A percentile compares a stretch with the other conserved stretches of the same genome.
Evolutionary conservation across 1,140 invertebrate species (phyloP).

Genomic region (Drosophila nigrodunni): DNA sequence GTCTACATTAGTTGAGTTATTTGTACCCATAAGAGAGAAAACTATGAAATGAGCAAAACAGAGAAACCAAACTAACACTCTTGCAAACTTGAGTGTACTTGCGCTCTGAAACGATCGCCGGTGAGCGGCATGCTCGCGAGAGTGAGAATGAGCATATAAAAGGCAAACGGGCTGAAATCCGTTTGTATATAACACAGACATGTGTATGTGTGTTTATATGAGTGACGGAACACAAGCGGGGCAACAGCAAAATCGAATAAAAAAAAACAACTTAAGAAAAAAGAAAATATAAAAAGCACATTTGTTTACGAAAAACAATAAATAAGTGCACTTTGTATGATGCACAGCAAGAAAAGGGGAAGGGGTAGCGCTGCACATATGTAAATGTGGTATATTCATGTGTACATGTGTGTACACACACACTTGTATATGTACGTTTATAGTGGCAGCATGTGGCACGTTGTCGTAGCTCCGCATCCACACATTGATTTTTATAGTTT

Average conservation of each 20-base stretch:
- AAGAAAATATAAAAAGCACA: constrained; percentile 37
- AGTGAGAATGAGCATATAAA: not conserved
- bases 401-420: not conserved
- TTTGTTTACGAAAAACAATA: constrained; percentile 66
- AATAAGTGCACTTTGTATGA: constrained; percentile 47
- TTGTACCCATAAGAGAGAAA: constrained; percentile 13
- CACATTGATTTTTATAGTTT: constrained; percentile 57
- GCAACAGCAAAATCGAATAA: constrained; percentile 23
- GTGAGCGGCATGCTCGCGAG: constrained; percentile 23
- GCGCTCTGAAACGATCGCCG: constrained; percentile 18
- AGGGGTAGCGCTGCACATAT: constrained; percentile 10
- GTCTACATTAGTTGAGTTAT: constrained; percentile 8
- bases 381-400: not conserved
- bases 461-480: constrained; percentile 40
- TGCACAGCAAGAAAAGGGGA: constrained; percentile 8
- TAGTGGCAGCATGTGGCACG: constrained; percentile 43
- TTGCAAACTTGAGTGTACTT: constrained; percentile 15
- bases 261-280: constrained; percentile 5
- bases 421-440: not conserved
- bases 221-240: constrained; percentile 2
- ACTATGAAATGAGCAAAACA: not conserved
- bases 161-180: constrained; percentile 37
- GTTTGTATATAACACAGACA: constrained; percentile 17
- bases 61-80: not conserved
- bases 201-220: not conserved